Base-by-base conservation (phyloP, 92 coral and sea anemone genomes). In the Chrysogorgia sp. region DNA sequence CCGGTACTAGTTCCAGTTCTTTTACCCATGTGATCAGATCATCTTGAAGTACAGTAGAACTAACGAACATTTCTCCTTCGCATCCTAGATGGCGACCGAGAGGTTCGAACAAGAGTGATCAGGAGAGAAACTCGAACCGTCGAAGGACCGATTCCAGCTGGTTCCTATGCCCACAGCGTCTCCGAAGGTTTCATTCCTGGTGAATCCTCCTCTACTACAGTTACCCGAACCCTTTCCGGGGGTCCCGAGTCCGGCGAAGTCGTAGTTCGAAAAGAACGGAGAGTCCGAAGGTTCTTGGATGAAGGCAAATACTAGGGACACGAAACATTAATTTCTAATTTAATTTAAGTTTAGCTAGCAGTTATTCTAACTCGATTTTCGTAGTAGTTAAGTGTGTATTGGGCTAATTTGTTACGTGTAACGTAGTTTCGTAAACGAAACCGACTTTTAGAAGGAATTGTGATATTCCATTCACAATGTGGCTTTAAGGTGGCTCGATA, bases 211-310 rank as follows among this genome's bases (percentile, higher is more conserved):
- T 32, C 56, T 6, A 72, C 79, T 29, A 72, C 66, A 19, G 53
- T 53, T 50, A 72, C 79, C 50, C 79, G 79, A 34, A 52, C 79
- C 1, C 65, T 72, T 2, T 72, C 79, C 9, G 79, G 79, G 2
- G 79, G 79, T 25, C 79, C 79, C 34, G 79, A 72, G 55, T 25
- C 49, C 9, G 79, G 79, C 32, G 65, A 72, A 19, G 65, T 72
- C 19, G 63, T 71, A 13, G 62, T 71, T 30, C 79, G 79, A 10
- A 72, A 56, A 56, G 79, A 72, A 72, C 53, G 79, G 34, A 32
- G 79, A 72, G 55, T 45, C 43, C 64, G 79, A 72, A 33, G 65
- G 55, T 72, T 72, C 79, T 52, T 52, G 34, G 79, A 72, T 55
- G 79, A 72, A 72, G 79, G 79, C 79, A 72, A 72, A 72, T 72